Percentiles rank a stretch among this genome's conserved stretches.
Conservation (phyloP, 2,113 vertebrate species). For the Eubucco bourcierii region DNA sequence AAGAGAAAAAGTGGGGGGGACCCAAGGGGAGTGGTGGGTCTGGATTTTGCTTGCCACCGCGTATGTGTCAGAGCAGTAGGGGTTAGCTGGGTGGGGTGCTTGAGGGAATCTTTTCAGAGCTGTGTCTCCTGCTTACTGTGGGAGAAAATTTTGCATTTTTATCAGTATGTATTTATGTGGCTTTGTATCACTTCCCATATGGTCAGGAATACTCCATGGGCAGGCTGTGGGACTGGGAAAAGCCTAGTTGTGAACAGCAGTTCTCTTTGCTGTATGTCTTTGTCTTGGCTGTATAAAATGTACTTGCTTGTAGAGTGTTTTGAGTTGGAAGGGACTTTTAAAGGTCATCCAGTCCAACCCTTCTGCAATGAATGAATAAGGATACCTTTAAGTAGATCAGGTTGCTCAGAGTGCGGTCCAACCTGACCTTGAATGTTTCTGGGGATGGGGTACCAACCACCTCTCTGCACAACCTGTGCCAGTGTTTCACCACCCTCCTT, state of each 20-base stretch:
- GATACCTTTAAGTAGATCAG: no score
- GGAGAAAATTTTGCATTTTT: not conserved
- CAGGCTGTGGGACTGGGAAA: not conserved
- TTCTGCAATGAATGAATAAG: no score
- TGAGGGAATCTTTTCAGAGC: not conserved
- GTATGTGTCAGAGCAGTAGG: not conserved
- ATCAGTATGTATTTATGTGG: rapidly evolving
- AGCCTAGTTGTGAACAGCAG: rapidly evolving
- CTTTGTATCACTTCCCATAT: rapidly evolving
- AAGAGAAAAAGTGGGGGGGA: rapidly evolving
- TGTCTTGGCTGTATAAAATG: not conserved
- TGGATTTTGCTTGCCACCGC: not conserved
- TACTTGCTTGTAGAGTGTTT: not conserved
- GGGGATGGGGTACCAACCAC: no score
- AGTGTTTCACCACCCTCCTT: no score
- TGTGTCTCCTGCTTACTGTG: not conserved
- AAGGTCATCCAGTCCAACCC: no score
- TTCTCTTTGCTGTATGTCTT: not conserved
- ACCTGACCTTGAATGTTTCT: no score
- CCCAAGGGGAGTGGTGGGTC: rapidly evolving
- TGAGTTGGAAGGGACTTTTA: no score
- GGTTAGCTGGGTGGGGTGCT: rapidly evolving
- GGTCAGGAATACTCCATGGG: rapidly evolving
- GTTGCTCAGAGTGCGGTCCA: no score
- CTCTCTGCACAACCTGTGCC: no score